A percentile compares a stretch with the other conserved stretches of the same genome.
Conservation (phyloP, 2,113 vertebrate species). For the Nannospalax galili region DNA sequence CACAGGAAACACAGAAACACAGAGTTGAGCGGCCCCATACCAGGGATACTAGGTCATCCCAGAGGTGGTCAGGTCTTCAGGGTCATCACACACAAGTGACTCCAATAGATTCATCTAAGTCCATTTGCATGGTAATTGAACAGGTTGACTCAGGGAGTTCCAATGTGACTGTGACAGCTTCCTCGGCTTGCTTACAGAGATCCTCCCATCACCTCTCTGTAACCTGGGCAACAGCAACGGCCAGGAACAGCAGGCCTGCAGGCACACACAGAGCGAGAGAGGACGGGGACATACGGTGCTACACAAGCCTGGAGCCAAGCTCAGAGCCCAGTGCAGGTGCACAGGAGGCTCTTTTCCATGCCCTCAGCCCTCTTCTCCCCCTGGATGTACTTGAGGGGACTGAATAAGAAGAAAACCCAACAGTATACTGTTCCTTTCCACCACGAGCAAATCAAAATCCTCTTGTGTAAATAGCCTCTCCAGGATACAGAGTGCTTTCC, state of each 20-base stretch:
- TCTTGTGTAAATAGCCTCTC: background rate
- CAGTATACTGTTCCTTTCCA: too few species aligned
- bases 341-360: background rate
- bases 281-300: too few species aligned
- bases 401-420: background rate
- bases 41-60: background rate
- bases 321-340: background rate
- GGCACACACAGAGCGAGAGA: background rate
- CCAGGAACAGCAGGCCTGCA: background rate
- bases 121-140: slow-evolving; percentile 31
- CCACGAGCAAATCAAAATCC: background rate
- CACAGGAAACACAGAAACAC: slow-evolving; percentile 35
- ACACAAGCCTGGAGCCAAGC: background rate
- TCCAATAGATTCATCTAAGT: background rate
- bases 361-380: accelerated
- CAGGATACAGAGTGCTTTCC: background rate
- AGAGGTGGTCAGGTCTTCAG: background rate
- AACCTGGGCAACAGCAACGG: background rate
- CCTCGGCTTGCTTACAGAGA: background rate
- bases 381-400: background rate
- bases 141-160: slow-evolving; percentile 53
- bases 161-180: slow-evolving; percentile 57
- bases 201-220: background rate
- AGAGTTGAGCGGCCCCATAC: background rate
- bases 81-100: background rate